Evolutionary conservation across 2,888 invertebrate genomes (phyloP), one percentile per base, ranked within the genome.

Genomic region (Nasonovia ribisnigri): DNA sequence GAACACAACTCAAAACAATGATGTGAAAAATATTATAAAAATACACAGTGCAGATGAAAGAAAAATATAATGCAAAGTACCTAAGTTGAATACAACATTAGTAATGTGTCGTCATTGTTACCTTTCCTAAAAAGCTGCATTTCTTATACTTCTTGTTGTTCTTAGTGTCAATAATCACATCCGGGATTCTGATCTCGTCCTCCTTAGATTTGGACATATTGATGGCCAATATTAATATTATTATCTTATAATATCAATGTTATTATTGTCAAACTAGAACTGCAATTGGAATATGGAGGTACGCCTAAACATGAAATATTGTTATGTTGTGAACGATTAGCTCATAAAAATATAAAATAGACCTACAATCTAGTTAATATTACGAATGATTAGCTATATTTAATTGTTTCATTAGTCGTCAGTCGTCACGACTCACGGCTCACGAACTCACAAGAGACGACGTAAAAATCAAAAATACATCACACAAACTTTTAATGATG

Each of bases 71-170:
- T 10, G 29, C 60, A 29, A 29, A 60, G 29, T 60, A 60, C 46
- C 46, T 46, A 46, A 29, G 29, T 60, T 60, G 0, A 11, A 29
- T 29, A 29, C 11, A 29, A 29, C 60, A 29, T 29, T 60, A 3
- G 29, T 60, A 0, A 26, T 57, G 26, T 24, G 5, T 57, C 6
- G 26, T 0, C 16, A 3, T 60, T 13, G n/a, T 67, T 96, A 98
- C 98, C 97, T 98, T 98, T 95, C 98, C 98, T 95, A 98, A 98
- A 96, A 98, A 98, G 95, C 97, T 96, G 95, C 98, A 97, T 96
- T 98, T 97, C 95, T 97, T 97, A 96, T 99, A 99, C 84, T 97
- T 97, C 95, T 97, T 97, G 94, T 97, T 97, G 77, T 97, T 97
- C 95, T 96, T 97, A 86, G 97, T 96, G 96, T 99, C 98, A 95